Percentiles rank a stretch among this genome's conserved stretches.
phyloP scores from a whole-genome alignment of 1,140 invertebrate species.

The Hestina assimilis region DNA sequence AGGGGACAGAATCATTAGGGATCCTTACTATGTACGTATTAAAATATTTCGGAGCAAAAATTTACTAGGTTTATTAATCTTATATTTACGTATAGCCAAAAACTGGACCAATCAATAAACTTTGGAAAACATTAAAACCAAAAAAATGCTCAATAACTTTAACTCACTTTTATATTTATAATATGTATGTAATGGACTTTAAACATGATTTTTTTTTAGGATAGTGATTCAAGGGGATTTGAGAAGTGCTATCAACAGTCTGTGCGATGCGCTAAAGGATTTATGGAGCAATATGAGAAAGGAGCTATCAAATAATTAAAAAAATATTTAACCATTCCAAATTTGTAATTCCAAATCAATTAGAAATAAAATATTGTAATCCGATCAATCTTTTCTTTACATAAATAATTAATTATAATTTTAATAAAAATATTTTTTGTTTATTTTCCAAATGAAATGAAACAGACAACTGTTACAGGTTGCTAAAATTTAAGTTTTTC shows the following conservation, averaged over 20 bases:
- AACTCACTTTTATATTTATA: no score
- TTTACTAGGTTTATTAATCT: no score
- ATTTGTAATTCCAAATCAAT: neutral
- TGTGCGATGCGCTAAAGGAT: constrained; percentile 82
- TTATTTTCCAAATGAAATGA: no score
- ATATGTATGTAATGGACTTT: no score
- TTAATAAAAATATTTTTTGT: no score
- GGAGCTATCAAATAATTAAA: constrained; percentile 28
- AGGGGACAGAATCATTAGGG: constrained; percentile 88
- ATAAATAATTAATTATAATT: no score
- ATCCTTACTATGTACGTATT: constrained; percentile 91
- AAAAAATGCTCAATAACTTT: no score
- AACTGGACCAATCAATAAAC: no score
- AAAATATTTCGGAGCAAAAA: neutral
- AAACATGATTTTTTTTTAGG: constrained; percentile 75
- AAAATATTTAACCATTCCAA: constrained; percentile 4
- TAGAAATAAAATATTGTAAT: neutral
- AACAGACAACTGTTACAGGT: no score
- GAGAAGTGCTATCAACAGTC: constrained; percentile 87
- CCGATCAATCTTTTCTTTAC: neutral
- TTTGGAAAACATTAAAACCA: no score
- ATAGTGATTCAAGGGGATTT: constrained; percentile 82
- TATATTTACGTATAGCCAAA: no score
- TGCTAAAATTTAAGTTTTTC: no score
- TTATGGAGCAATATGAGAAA: constrained; percentile 78